Percentiles rank a stretch among this genome's conserved stretches.
Conservation (phyloP, 2,888 invertebrate genomes). For the Tenthredo scrophulariae region DNA sequence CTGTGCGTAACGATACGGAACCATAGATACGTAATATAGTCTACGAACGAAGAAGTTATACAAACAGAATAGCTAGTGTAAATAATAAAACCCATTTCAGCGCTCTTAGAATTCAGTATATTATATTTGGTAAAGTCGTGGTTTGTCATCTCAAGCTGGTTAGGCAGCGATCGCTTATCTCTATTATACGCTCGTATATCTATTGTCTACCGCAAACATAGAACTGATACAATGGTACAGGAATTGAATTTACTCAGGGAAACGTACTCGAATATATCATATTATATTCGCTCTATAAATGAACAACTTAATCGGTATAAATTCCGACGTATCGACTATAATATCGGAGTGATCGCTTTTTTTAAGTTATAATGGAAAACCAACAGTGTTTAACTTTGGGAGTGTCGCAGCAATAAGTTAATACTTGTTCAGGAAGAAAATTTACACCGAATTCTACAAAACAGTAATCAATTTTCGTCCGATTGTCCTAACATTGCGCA, state of each 20-base stretch:
- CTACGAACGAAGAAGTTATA: background rate
- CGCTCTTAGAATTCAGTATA: background rate
- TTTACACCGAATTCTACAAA: background rate
- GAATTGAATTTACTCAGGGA: background rate
- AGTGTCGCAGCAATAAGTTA: background rate
- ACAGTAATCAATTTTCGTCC: background rate
- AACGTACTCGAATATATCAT: background rate
- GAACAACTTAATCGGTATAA: background rate
- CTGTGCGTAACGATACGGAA: background rate
- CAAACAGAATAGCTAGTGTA: background rate
- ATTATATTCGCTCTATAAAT: background rate
- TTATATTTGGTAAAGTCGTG: background rate
- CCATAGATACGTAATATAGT: background rate
- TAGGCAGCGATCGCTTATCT: background rate
- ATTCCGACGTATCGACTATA: background rate
- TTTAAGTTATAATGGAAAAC: too few relatives aligned
- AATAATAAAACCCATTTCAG: background rate
- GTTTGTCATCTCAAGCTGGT: background rate
- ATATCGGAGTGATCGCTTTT: background rate
- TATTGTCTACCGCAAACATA: background rate
- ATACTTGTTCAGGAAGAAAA: background rate
- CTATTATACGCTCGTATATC: background rate
- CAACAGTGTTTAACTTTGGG: background rate
- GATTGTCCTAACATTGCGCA: background rate
- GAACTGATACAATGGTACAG: background rate